Evolutionary conservation across 2,113 vertebrate genomes (phyloP).

Genomic region (Syngnathus floridae): DNA sequence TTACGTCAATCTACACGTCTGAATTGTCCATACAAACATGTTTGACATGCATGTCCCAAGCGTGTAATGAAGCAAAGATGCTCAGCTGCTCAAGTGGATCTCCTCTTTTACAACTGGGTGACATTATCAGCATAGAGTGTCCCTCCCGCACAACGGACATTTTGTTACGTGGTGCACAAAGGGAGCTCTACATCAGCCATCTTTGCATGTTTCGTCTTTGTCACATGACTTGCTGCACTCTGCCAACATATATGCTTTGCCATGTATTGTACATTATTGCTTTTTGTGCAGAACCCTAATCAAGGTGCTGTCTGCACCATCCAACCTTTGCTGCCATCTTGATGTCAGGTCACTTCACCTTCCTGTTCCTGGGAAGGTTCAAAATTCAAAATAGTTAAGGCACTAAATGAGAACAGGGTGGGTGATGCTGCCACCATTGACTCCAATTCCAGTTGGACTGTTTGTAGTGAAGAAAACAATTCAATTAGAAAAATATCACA

Average conservation of each 20-base stretch:
- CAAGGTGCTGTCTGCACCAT: slow-evolving; percentile 53
- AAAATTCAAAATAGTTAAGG: slow-evolving; percentile 41
- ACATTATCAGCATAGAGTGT: slow-evolving; percentile 29
- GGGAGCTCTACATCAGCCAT: slow-evolving; percentile 47
- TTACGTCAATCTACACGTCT: not conserved
- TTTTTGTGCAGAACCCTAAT: slow-evolving; percentile 46
- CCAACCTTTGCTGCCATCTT: slow-evolving; percentile 76
- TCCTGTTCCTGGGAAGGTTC: slow-evolving; percentile 63
- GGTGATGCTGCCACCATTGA: not conserved
- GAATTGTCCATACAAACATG: slow-evolving; percentile 11
- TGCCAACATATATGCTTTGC: slow-evolving; percentile 33
- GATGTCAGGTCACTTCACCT: slow-evolving; percentile 67
- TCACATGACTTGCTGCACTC: slow-evolving; percentile 5
- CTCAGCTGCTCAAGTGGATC: slow-evolving; percentile 21
- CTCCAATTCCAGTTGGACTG: not conserved
- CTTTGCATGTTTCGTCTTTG: slow-evolving; percentile 17
- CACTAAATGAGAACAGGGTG: not conserved
- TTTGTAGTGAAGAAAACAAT: no score
- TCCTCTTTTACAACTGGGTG: slow-evolving; percentile 9
- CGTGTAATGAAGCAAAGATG: slow-evolving; percentile 46
- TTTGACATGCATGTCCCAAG: slow-evolving; percentile 53
- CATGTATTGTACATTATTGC: slow-evolving; percentile 34
- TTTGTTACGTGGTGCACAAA: slow-evolving; percentile 43
- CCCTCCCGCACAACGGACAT: slow-evolving; percentile 40
- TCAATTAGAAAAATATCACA: no score